Percentiles rank a stretch among this genome's conserved stretches.
These are phyloP conservation scores for Platysternon megacephalum DNA, from an alignment of 2,113 vertebrate genomes.

Conservation along the genomic window DNA sequence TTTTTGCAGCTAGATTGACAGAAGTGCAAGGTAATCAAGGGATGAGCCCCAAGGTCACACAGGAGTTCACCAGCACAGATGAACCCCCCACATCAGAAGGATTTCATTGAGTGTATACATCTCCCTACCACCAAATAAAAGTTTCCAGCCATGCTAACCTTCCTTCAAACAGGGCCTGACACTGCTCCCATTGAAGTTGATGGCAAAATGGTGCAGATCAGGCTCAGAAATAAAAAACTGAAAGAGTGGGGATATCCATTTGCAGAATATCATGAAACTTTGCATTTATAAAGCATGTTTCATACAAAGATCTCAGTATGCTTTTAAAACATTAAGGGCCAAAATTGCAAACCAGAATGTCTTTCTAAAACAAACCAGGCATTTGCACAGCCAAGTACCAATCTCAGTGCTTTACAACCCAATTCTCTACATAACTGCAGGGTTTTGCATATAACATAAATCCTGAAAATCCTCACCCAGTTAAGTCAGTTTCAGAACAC, in stretches of 20 bases:
- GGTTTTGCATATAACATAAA: background rate
- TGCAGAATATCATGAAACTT: background rate
- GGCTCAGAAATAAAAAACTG: background rate
- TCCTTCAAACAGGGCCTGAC: background rate
- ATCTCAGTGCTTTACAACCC: slow-evolving; percentile 50
- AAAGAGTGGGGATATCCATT: background rate
- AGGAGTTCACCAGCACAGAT: background rate
- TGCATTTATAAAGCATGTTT: rapidly evolving
- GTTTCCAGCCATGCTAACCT: background rate
- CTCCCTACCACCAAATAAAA: background rate
- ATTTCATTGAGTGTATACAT: background rate
- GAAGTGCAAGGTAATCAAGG: background rate
- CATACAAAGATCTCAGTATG: background rate
- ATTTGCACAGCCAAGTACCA: slow-evolving; percentile 13
- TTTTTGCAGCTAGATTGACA: background rate
- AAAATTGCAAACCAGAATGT: background rate
- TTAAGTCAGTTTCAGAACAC: slow-evolving; percentile 17
- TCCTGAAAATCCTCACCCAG: background rate
- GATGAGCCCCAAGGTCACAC: background rate
- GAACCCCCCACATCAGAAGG: background rate
- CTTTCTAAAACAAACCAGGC: slow-evolving; percentile 25
- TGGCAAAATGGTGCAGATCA: background rate
- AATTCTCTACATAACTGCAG: slow-evolving; percentile 60
- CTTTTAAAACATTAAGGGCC: slow-evolving; percentile 1
- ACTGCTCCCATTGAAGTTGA: background rate